Evolutionary conservation across 2,113 vertebrate genomes (phyloP).

Genomic region (Potamarius usumacintae): DNA sequence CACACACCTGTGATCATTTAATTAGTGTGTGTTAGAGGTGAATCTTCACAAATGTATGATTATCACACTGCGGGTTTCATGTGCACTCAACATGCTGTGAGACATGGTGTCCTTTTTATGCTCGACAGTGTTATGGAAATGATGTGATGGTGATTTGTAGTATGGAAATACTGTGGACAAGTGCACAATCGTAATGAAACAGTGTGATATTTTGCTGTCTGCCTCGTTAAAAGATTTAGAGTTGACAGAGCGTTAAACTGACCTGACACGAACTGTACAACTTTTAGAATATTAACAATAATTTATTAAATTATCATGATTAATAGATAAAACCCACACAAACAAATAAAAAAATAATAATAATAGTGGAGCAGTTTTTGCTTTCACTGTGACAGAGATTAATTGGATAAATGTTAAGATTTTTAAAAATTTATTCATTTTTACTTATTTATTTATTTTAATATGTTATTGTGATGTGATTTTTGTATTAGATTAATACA

Average conservation of each 20-base stretch:
- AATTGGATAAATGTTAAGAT: slow-evolving; percentile 2
- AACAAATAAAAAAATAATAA: background rate
- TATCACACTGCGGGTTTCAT: slow-evolving; percentile 19
- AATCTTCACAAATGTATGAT: slow-evolving; percentile 21
- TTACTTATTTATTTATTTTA: background rate
- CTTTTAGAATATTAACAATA: background rate
- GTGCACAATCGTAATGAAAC: background rate
- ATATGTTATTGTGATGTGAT: too few species aligned
- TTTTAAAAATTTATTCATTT: background rate
- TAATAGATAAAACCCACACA: background rate
- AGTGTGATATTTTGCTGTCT: background rate
- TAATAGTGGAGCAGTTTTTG: background rate
- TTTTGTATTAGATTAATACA: too few species aligned
- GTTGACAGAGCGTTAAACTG: slow-evolving; percentile 4
- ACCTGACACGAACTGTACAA: background rate
- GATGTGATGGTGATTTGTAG: background rate
- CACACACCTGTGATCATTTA: slow-evolving; percentile 31
- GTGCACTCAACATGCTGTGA: slow-evolving; percentile 6
- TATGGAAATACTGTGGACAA: background rate
- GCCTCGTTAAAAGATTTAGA: slow-evolving; percentile 4
- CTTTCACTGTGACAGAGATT: background rate
- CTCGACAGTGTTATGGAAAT: slow-evolving; percentile 18
- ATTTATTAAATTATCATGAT: background rate
- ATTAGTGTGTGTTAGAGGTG: slow-evolving; percentile 30
- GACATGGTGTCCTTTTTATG: slow-evolving; percentile 16